phyloP scores from a whole-genome alignment of 2,797 vertebrate genomes.

The Hephaestus fuliginosus region DNA sequence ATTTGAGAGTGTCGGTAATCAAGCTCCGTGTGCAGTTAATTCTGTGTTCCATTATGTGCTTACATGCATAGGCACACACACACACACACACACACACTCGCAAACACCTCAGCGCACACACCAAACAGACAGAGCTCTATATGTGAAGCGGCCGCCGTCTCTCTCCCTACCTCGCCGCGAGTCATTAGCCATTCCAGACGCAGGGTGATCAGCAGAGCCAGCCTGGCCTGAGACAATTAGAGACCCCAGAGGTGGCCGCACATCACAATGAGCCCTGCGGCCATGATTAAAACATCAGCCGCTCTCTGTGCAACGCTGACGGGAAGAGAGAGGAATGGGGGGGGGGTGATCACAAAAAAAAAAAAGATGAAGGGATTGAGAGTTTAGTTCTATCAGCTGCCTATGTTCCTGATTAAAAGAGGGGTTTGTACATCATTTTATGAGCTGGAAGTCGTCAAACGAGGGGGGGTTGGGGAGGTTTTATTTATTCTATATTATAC shows the following conservation, averaged over 20 bases:
- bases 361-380: constrained; percentile 71
- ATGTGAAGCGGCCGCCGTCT: constrained; percentile 51
- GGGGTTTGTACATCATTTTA: constrained; percentile 62
- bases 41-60: constrained; percentile 77
- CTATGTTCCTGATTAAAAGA: constrained; percentile 68
- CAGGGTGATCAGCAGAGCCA: constrained; percentile 82
- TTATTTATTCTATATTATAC: constrained; percentile 32
- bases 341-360: constrained; percentile 50
- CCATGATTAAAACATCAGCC: constrained; percentile 86
- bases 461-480: neutral
- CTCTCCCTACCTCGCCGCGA: constrained; percentile 68
- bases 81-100: constrained; percentile 21
- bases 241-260: constrained; percentile 82
- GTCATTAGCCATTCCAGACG: constrained; percentile 85
- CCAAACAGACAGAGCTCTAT: constrained; percentile 51
- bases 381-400: constrained; percentile 67
- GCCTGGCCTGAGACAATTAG: constrained; percentile 84
- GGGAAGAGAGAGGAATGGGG: constrained; percentile 31
- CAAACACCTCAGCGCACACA: constrained; percentile 23
- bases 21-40: constrained; percentile 70
- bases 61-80: constrained; percentile 57
- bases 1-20: constrained; percentile 69
- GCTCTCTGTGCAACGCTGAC: constrained; percentile 72
- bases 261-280: constrained; percentile 84
- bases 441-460: constrained; percentile 41